Conservation (phyloP, 2,888 invertebrate genomes). For the Nomada ruficornis region DNA sequence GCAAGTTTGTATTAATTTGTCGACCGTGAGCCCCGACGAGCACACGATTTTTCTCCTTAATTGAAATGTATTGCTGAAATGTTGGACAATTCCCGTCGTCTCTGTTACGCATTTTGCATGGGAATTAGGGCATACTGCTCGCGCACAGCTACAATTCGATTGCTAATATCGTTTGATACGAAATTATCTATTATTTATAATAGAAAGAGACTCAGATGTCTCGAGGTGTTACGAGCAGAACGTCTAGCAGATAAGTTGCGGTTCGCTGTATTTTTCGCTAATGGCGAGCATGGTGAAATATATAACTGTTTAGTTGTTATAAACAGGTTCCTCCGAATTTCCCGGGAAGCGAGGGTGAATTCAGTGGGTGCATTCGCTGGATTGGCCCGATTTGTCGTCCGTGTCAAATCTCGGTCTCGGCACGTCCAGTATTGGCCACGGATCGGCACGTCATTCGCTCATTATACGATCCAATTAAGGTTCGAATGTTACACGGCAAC, state of each 20-base stretch:
- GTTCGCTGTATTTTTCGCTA: neutral
- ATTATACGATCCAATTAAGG: constrained; percentile 82
- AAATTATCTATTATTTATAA: no score
- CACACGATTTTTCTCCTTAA: constrained; percentile 19
- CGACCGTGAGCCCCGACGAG: constrained; percentile 20
- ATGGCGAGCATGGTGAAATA: neutral
- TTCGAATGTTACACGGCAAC: constrained; percentile 79
- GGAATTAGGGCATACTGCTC: no score
- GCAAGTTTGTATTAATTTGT: constrained; percentile 4
- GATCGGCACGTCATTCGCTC: constrained; percentile 79
- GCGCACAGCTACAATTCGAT: no score
- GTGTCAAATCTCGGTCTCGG: constrained; percentile 82
- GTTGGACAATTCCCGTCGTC: neutral
- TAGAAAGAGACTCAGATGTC: no score
- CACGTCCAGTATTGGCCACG: constrained; percentile 81
- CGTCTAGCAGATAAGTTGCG: no score
- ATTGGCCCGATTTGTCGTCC: constrained; percentile 81
- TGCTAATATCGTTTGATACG: no score
- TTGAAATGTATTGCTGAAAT: constrained; percentile 28
- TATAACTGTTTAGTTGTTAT: neutral
- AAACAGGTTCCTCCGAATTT: neutral
- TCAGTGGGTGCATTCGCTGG: neutral
- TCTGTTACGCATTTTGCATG: neutral
- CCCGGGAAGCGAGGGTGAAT: constrained; percentile 4
- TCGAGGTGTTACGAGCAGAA: no score